These are phyloP conservation scores for Argentina silus DNA, from an alignment of 2,797 vertebrate species.

Conservation along the genomic window DNA sequence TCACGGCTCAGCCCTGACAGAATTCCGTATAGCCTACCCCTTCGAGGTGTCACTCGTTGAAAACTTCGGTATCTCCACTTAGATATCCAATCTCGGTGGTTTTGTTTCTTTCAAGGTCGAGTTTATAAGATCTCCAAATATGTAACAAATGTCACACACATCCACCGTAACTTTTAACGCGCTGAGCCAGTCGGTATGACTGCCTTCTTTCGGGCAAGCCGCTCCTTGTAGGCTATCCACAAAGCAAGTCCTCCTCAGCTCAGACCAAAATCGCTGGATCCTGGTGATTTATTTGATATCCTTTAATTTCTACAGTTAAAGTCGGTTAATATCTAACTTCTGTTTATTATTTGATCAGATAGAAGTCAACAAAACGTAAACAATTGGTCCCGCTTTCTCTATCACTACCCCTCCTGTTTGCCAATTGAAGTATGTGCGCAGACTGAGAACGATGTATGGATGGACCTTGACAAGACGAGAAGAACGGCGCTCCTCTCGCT, in stretches of 20 bases:
- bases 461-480: slow-evolving; percentile 51
- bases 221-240: slow-evolving; percentile 42
- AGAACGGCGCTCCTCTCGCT: slow-evolving; percentile 44
- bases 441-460: slow-evolving; percentile 77
- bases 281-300: neutral
- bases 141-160: slow-evolving; percentile 23
- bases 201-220: slow-evolving; percentile 12
- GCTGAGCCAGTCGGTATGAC: slow-evolving; percentile 27
- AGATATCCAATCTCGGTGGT: slow-evolving; percentile 31
- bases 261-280: neutral
- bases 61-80: slow-evolving; percentile 59
- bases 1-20: neutral
- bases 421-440: slow-evolving; percentile 76
- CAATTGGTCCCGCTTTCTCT: slow-evolving; percentile 48
- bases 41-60: slow-evolving; percentile 19
- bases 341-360: neutral
- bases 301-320: neutral
- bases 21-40: slow-evolving; percentile 11
- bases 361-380: neutral
- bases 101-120: slow-evolving; percentile 26
- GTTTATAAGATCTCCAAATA: slow-evolving; percentile 33
- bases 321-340: neutral
- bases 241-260: slow-evolving; percentile 31
- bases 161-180: slow-evolving; percentile 68
- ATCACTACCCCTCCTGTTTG: slow-evolving; percentile 52